Percentiles rank a stretch among this genome's conserved stretches.
Evolutionary conservation across 2,113 vertebrate species (phyloP).

Genomic region (Syrmaticus mikado): DNA sequence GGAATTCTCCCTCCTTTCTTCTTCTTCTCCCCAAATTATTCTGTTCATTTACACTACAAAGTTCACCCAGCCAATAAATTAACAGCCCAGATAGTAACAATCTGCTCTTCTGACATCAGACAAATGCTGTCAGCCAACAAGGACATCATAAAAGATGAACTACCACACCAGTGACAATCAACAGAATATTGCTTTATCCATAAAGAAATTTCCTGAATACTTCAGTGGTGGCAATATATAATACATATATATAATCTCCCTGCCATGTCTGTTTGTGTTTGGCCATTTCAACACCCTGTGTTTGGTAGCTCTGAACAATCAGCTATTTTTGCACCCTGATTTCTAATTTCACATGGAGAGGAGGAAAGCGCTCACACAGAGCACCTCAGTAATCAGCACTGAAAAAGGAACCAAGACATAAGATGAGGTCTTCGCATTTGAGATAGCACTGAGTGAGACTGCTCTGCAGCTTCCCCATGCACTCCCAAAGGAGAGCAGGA

Average conservation of each 20-base stretch:
- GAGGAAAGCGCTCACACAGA: not conserved
- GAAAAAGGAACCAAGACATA: not conserved
- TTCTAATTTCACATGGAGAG: not conserved
- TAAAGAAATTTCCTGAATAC: not conserved
- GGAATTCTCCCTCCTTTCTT: not conserved
- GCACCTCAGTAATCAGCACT: not conserved
- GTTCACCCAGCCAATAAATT: not conserved
- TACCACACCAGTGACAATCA: not conserved
- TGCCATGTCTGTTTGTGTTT: accelerated
- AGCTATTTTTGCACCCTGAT: not conserved
- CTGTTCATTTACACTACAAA: slow-evolving; percentile 14
- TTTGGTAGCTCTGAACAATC: not conserved
- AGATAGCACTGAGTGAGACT: not conserved
- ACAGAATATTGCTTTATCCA: not conserved
- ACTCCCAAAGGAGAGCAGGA: not conserved
- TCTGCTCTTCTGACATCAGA: not conserved
- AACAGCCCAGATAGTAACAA: not conserved
- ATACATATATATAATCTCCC: too few relatives aligned
- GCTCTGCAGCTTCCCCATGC: not conserved
- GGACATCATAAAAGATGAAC: not conserved
- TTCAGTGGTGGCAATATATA: not conserved
- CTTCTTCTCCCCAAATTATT: not conserved
- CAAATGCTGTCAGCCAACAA: not conserved
- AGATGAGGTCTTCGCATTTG: not conserved
- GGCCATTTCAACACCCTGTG: not conserved